Percentiles rank a stretch among this genome's conserved stretches.
Conservation (phyloP, 2,888 invertebrate species). For the Hedya salicella region DNA sequence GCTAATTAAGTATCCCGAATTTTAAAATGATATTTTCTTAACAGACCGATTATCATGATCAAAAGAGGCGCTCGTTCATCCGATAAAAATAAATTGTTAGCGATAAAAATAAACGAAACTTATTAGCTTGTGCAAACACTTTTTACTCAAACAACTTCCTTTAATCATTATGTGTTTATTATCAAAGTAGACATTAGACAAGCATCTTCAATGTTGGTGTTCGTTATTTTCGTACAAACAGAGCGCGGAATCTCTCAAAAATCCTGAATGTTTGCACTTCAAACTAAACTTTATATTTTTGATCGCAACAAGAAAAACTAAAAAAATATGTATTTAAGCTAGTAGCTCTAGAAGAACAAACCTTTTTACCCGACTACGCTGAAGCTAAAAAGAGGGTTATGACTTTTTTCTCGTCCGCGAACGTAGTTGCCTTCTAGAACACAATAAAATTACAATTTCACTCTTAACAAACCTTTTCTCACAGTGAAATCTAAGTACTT, state of each 20-base stretch:
- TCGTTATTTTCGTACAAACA: slow-evolving; percentile 18
- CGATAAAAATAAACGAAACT: slow-evolving; percentile 16
- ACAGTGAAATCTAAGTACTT: too few relatives aligned
- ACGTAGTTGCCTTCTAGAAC: too few relatives aligned
- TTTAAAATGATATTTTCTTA: background rate
- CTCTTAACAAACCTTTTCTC: too few relatives aligned
- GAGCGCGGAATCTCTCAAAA: slow-evolving; percentile 15
- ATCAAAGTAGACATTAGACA: slow-evolving; percentile 13
- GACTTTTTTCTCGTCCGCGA: too few relatives aligned
- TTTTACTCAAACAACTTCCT: slow-evolving; percentile 17
- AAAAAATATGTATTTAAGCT: slow-evolving; percentile 18
- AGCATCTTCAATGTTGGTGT: slow-evolving; percentile 21
- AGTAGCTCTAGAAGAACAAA: background rate
- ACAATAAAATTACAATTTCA: too few relatives aligned
- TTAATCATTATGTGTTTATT: slow-evolving; percentile 29
- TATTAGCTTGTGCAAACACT: slow-evolving; percentile 23
- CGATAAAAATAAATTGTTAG: slow-evolving; percentile 21
- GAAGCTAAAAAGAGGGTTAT: too few relatives aligned
- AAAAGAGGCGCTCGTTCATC: background rate
- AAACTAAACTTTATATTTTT: slow-evolving; percentile 19
- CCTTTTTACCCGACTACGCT: too few relatives aligned
- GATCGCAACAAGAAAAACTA: slow-evolving; percentile 12
- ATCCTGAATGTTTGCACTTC: slow-evolving; percentile 18
- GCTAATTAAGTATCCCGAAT: too few relatives aligned
- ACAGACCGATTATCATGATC: background rate